Conservation (phyloP, 2,888 invertebrate species). For the Lydus trimaculatus region DNA sequence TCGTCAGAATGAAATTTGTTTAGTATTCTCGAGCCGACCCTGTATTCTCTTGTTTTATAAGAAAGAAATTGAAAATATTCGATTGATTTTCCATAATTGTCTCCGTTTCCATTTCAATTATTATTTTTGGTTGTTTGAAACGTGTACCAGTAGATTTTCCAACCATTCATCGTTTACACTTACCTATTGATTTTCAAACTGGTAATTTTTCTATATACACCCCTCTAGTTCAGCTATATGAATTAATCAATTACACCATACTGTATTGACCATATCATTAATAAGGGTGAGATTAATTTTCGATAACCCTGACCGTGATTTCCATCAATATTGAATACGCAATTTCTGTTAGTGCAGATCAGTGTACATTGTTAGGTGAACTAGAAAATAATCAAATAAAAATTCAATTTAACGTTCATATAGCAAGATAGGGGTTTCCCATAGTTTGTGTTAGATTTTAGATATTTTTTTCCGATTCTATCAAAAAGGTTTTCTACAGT, state of each 20-base stretch:
- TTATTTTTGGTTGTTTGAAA: too few relatives aligned
- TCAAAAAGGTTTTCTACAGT: too few relatives aligned
- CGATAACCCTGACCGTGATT: slow-evolving; percentile 3
- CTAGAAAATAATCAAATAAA: neutral
- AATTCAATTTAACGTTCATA: too few relatives aligned
- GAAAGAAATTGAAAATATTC: neutral
- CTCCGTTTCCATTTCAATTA: neutral
- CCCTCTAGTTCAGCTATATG: neutral
- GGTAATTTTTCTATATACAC: neutral
- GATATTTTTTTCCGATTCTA: too few relatives aligned
- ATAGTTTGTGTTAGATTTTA: too few relatives aligned
- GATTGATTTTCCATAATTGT: neutral
- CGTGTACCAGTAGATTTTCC: neutral
- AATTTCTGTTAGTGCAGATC: neutral
- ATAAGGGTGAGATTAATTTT: neutral
- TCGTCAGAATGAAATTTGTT: too few relatives aligned
- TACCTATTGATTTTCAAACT: neutral
- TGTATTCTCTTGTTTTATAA: too few relatives aligned
- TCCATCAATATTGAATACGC: neutral
- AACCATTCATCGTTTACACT: neutral
- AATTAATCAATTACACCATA: slow-evolving; percentile 16
- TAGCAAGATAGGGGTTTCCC: neutral
- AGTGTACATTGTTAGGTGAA: neutral
- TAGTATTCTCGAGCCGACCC: too few relatives aligned
- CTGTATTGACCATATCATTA: slow-evolving; percentile 14